Conservation (phyloP, 2,888 invertebrate genomes). For the Tipula confusa region DNA sequence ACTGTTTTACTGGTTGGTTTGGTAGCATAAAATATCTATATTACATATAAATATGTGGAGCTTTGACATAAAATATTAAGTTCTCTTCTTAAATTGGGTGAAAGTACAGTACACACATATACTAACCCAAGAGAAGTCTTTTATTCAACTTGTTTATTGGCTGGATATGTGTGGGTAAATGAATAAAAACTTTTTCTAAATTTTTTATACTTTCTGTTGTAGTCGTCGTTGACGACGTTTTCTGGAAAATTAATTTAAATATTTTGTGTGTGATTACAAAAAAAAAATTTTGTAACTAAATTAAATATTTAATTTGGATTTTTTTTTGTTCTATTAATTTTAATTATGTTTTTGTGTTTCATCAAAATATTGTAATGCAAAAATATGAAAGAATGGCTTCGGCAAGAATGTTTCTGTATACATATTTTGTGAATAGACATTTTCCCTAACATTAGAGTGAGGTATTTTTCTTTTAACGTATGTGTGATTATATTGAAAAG, state of each 20-base stretch:
- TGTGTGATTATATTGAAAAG: not conserved
- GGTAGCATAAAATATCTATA: not conserved
- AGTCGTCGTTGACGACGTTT: not conserved
- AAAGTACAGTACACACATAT: not conserved
- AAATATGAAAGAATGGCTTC: not conserved
- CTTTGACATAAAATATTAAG: not conserved
- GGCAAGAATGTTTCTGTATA: not conserved
- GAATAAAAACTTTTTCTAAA: not conserved
- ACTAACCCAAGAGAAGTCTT: not conserved
- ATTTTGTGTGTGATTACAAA: not conserved
- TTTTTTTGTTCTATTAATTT: not conserved
- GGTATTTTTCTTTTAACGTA: too few species aligned
- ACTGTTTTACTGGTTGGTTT: not conserved
- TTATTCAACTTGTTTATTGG: not conserved
- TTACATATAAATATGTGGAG: not conserved
- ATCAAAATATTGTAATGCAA: not conserved
- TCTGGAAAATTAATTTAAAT: not conserved
- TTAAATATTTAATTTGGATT: not conserved
- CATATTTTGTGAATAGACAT: too few species aligned
- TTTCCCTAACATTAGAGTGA: too few species aligned
- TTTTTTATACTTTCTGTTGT: not conserved
- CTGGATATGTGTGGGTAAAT: not conserved
- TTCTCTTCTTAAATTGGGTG: not conserved
- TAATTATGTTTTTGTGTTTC: not conserved
- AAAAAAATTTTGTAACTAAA: not conserved